Evolutionary conservation across 1,140 invertebrate species (phyloP).

Genomic region (Trachymyrmex septentrionalis): DNA sequence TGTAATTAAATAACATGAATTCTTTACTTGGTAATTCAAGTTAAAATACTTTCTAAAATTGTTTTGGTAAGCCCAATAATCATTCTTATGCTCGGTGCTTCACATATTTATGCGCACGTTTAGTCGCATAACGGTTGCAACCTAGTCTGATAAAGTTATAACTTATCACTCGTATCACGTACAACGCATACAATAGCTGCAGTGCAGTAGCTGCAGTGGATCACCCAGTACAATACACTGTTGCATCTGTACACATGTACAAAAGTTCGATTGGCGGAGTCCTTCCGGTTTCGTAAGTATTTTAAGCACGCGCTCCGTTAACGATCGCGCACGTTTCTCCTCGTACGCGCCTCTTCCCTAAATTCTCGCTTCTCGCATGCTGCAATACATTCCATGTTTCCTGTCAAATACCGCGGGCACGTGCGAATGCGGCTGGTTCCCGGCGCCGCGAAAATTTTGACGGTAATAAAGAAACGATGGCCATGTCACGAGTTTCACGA

Average conservation of each 20-base stretch:
- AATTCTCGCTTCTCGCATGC: slow-evolving; percentile 52
- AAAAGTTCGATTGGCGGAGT: slow-evolving; percentile 56
- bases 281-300: slow-evolving; percentile 71
- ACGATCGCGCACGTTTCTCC: slow-evolving; percentile 70
- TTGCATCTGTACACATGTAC: slow-evolving; percentile 22
- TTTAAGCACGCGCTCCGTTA: slow-evolving; percentile 80
- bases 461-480: slow-evolving; percentile 42
- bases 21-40: neutral
- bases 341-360: slow-evolving; percentile 1
- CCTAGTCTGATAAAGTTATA: neutral
- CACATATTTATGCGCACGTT: neutral
- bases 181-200: slow-evolving; percentile 10
- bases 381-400: slow-evolving; percentile 56
- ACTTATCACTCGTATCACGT: slow-evolving; percentile 38
- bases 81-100: neutral
- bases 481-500: slow-evolving; percentile 12
- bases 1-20: neutral
- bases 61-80: neutral
- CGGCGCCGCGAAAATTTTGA: slow-evolving; percentile 30
- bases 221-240: slow-evolving; percentile 9
- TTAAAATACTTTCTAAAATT: neutral
- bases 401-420: slow-evolving; percentile 51
- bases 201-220: slow-evolving; percentile 29
- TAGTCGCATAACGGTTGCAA: neutral
- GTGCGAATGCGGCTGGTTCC: slow-evolving; percentile 40